Percentiles rank a stretch among this genome's conserved stretches.
Evolutionary conservation across 2,888 invertebrate species (phyloP).

Genomic region (Ommatoiulus sabulosus): DNA sequence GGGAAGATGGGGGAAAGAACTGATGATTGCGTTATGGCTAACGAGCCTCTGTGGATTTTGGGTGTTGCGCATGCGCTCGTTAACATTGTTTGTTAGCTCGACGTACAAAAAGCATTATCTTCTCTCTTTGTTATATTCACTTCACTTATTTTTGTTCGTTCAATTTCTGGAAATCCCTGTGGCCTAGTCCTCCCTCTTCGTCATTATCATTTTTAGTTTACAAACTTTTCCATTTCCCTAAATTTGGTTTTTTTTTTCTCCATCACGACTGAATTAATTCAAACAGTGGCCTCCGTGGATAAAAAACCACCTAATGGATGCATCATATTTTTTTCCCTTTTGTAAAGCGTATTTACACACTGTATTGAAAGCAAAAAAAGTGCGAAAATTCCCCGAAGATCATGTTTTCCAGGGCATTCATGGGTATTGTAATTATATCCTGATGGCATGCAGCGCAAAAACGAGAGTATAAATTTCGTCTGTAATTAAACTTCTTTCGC

Average conservation of each 20-base stretch:
- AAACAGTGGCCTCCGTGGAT: neutral
- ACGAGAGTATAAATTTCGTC: neutral
- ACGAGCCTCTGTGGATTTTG: slow-evolving; percentile 53
- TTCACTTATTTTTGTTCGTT: slow-evolving; percentile 52
- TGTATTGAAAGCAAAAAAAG: slow-evolving; percentile 42
- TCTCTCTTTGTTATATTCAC: slow-evolving; percentile 50
- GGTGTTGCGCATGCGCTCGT: slow-evolving; percentile 51
- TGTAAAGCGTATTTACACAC: slow-evolving; percentile 25
- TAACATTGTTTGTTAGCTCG: slow-evolving; percentile 54
- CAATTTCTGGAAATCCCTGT: slow-evolving; percentile 51
- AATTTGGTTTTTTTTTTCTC: slow-evolving; percentile 23
- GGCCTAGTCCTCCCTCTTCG: slow-evolving; percentile 47
- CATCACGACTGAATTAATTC: slow-evolving; percentile 44
- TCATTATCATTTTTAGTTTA: slow-evolving; percentile 47
- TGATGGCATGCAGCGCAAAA: slow-evolving; percentile 22
- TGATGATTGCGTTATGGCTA: slow-evolving; percentile 53
- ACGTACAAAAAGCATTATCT: slow-evolving; percentile 53
- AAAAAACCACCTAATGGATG: slow-evolving; percentile 41
- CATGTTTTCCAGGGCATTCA: slow-evolving; percentile 3
- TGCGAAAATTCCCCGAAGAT: slow-evolving; percentile 42
- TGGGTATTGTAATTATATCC: slow-evolving; percentile 43
- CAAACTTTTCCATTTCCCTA: slow-evolving; percentile 48
- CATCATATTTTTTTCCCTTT: slow-evolving; percentile 33
- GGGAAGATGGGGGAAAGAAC: slow-evolving; percentile 48
- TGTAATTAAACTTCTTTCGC: slow-evolving; percentile 41